These are phyloP conservation scores for Sander vitreus DNA, from an alignment of 2,113 vertebrate genomes.

Conservation along the genomic window DNA sequence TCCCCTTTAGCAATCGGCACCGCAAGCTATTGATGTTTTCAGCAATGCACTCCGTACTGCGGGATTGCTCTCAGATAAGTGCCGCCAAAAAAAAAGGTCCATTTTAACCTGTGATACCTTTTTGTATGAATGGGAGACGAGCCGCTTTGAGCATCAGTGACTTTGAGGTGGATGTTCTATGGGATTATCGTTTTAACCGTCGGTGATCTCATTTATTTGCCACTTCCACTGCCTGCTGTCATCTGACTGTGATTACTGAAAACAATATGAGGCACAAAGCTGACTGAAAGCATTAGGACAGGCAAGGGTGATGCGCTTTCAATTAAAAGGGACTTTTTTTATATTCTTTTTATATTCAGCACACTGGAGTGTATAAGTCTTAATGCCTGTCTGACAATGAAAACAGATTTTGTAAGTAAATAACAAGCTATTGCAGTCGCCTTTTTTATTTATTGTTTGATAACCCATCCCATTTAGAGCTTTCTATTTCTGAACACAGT, in stretches of 20 bases:
- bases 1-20: constrained; percentile 53
- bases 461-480: constrained; percentile 29
- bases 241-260: constrained; percentile 58
- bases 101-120: constrained; percentile 52
- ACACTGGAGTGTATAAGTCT: not conserved
- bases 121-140: constrained; percentile 47
- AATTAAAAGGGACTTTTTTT: constrained; percentile 61
- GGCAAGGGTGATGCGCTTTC: constrained; percentile 59
- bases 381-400: constrained; percentile 26
- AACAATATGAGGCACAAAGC: constrained; percentile 59
- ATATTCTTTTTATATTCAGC: not conserved
- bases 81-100: constrained; percentile 26
- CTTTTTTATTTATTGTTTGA: constrained; percentile 34
- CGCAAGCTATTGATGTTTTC: constrained; percentile 66
- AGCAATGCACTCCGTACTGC: constrained; percentile 26
- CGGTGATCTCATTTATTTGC: constrained; percentile 50
- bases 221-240: constrained; percentile 54
- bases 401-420: constrained; percentile 43
- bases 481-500: not conserved
- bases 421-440: constrained; percentile 8
- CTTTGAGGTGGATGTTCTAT: constrained; percentile 46
- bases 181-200: constrained; percentile 49
- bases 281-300: constrained; percentile 64
- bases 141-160: constrained; percentile 28
- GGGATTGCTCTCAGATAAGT: constrained; percentile 50